Evolutionary conservation across 2,797 vertebrate species (phyloP).

Genomic region (Lacerta viridis): DNA sequence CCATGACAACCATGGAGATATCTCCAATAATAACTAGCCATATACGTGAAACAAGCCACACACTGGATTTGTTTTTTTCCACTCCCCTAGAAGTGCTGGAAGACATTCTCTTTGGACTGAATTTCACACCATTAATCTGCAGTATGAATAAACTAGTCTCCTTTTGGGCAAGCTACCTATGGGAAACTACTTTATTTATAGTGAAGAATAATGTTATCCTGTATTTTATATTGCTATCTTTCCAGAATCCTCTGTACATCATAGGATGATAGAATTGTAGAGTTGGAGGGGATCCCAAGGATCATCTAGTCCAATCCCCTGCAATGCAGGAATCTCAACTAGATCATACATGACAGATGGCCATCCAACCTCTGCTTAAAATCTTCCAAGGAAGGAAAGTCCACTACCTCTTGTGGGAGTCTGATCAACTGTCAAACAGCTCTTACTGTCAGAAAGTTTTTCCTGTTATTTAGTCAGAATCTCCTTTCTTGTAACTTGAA

Average conservation of each 20-base stretch:
- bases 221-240: not conserved
- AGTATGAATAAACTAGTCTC: too few relatives aligned
- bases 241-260: not conserved
- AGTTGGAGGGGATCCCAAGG: too few relatives aligned
- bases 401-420: too few relatives aligned
- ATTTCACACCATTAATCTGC: not conserved
- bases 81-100: constrained; percentile 21
- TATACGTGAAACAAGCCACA: constrained; percentile 17
- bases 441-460: too few relatives aligned
- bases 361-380: too few relatives aligned
- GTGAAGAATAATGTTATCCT: not conserved
- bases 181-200: not conserved
- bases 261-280: not conserved
- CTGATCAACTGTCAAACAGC: too few relatives aligned
- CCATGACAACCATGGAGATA: constrained; percentile 29
- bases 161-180: not conserved
- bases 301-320: too few relatives aligned
- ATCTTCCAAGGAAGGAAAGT: too few relatives aligned
- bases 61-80: constrained; percentile 6
- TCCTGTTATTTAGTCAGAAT: too few relatives aligned
- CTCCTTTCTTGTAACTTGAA: too few relatives aligned
- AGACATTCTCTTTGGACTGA: constrained; percentile 11
- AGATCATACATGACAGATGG: too few relatives aligned
- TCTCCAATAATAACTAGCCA: constrained; percentile 30
- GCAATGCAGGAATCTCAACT: too few relatives aligned